Conservation (phyloP, 2,113 vertebrate genomes). For the Polypterus bichir region DNA sequence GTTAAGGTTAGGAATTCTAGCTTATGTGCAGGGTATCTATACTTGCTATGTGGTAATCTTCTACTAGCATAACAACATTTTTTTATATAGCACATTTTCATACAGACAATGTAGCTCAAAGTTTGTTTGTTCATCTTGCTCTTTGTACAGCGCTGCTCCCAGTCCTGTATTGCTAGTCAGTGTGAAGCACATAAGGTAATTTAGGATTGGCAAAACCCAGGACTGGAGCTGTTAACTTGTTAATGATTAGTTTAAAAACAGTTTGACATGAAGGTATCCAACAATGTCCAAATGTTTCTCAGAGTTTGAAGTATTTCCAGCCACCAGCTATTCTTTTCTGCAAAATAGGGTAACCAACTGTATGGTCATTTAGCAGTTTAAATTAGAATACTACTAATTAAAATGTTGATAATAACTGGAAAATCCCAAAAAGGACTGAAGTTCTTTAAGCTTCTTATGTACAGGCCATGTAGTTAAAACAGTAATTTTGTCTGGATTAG, state of each 20-base stretch:
- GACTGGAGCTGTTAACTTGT: constrained; percentile 10
- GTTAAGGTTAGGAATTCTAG: background rate
- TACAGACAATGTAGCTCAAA: no score
- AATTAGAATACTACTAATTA: constrained; percentile 2
- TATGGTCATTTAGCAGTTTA: background rate
- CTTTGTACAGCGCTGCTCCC: no score
- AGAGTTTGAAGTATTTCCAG: background rate
- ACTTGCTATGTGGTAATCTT: no score
- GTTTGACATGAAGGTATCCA: background rate
- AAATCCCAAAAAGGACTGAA: background rate
- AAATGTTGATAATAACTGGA: background rate
- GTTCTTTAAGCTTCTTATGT: constrained; percentile 1
- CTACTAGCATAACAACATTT: background rate
- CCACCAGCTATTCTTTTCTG: background rate
- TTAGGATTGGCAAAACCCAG: constrained; percentile 5
- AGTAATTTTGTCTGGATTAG: background rate
- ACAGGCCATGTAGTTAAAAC: constrained; percentile 13
- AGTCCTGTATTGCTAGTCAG: background rate
- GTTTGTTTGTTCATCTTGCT: background rate
- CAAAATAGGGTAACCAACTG: constrained; percentile 5
- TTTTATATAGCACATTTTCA: no score
- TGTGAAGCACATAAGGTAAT: constrained; percentile 5
- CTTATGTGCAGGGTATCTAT: no score
- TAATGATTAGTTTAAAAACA: constrained; percentile 1
- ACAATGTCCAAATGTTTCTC: background rate